These are phyloP conservation scores for Psittacara wagleri DNA, from an alignment of 2,113 vertebrate genomes.

Conservation along the genomic window DNA sequence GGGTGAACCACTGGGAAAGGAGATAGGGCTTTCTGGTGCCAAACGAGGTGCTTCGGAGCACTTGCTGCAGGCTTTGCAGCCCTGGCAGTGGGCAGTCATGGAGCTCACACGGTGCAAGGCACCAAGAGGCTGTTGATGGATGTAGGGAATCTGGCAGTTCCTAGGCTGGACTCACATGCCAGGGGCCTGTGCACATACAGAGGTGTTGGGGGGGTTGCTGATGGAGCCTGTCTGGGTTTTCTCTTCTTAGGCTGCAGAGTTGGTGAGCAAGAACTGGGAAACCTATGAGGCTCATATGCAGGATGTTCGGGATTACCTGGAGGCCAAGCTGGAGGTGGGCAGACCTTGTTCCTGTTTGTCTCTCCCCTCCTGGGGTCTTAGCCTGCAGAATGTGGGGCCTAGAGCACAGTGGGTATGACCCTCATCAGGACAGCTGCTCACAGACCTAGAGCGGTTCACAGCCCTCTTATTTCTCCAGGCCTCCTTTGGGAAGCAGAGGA, in stretches of 20 bases:
- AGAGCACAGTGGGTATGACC: background rate
- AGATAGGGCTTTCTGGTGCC: background rate
- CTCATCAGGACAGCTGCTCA: background rate
- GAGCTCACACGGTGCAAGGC: background rate
- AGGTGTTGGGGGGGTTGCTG: background rate
- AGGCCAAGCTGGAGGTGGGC: constrained; percentile 83
- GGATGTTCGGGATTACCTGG: constrained; percentile 83
- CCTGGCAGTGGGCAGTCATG: background rate
- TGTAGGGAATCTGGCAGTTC: background rate
- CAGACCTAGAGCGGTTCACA: background rate
- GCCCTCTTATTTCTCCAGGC: constrained; percentile 66
- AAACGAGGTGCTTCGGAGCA: accelerated
- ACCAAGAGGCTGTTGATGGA: background rate
- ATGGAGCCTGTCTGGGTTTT: background rate
- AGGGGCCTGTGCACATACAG: accelerated
- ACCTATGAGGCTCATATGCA: constrained; percentile 83
- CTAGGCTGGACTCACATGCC: background rate
- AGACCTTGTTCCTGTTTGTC: background rate
- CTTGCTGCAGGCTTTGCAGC: background rate
- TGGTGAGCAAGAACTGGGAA: constrained; percentile 83
- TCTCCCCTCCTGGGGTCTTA: background rate
- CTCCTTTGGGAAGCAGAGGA: constrained; percentile 80
- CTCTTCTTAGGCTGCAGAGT: constrained; percentile 85
- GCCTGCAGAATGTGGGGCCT: background rate
- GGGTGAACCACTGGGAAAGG: background rate